Evolutionary conservation across 2,113 vertebrate genomes (phyloP), one percentile per base, ranked within the genome.

Genomic region (Mystacornis crossleyi): DNA sequence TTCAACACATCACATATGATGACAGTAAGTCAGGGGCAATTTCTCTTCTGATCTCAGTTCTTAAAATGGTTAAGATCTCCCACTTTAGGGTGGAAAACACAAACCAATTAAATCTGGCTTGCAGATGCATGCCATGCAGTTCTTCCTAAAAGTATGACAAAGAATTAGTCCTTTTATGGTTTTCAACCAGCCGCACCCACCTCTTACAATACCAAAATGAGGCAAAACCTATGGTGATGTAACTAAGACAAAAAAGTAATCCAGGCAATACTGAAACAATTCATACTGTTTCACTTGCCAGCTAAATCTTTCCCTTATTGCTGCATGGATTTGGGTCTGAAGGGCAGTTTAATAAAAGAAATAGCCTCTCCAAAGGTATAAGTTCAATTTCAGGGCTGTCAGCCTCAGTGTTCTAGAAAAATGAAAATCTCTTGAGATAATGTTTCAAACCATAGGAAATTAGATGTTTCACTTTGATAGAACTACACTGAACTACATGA

Each of bases 341-440:
- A 95, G 78, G 38, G 57, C 25, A 67, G 58, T 73, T 94, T 95
- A 91, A 66, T 70, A 93, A 69, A 79, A 89, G 34, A 79, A 91
- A 96, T 50, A 70, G 29, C 47, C 71, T 83, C 60, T 92, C 45
- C 21, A 55, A 64, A 64, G 42, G 31, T 78, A 7, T 6, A 85
- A 85, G 70, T 81, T 96, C 64, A 91, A 89, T 94, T 95, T 83
- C 64, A 86, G 45, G 62, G 38, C 60, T 81, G 36, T 79, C 80
- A 93, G 66, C 71, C 25, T 94, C 64, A 45, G 33, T 12, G 36
- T 74, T 87, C 36, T 45, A 47, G 65, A 72, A 71, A 96, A 95
- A 89, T 79, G 55, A 95, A 81, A 79, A 93, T 42, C 57, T 88
- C n/a, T 70, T 48, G 26, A 82, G 62, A 72, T 73, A 74, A 64